Base-by-base conservation (phyloP, 37 sponge, comb jelly and placozoan species). In the Ephydatia muelleri region DNA sequence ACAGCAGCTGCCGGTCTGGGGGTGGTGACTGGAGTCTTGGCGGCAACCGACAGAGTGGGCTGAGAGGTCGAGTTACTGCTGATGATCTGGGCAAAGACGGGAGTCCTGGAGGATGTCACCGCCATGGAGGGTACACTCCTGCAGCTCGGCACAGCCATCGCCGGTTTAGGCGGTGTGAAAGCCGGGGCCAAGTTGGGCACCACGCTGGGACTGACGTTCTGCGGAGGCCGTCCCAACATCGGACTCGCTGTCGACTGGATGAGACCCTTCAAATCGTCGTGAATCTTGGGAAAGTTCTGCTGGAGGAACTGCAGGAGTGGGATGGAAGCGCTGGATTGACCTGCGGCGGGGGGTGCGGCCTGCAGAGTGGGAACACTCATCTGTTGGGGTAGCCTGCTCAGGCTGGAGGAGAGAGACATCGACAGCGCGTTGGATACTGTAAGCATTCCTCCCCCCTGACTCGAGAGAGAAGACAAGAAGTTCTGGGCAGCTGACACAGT, bases 221-320 rank as follows among this genome's bases (percentile, higher is more conserved):
- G 57, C 9, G 19, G 57, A 1, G 57, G 19, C 19, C 57, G 9
- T 57, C 19, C 16, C 57, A 13, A 11, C 57, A 57, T 1, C 0
- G 57, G 57, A 14, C 21, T 71, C 21, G 30, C 72, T 71, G 30
- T 71, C 31, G 32, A 30, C 32, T 71, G 72, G 32, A 30, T 33
- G 14, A 30, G 12, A 1, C 72, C 68, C 70, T 35, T 33, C 37
- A 82, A 71, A 72, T 29, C 74, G 57, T 80, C 78, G 3, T 67
- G 73, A 65, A 81, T 81, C 5, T 40, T 26, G 1, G 82, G 86
- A 37, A 87, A 87, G 39, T 87, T 87, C 12, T 47, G 40, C 25
- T 87, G 67, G 16, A 87, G 75, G 37, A 87, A 87, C 77, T 87
- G 77, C 29, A 82, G 76, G 28, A 87, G 76, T 48, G 82, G 88